Conservation (phyloP, 1,140 invertebrate species). For the Musca vetustissima region DNA sequence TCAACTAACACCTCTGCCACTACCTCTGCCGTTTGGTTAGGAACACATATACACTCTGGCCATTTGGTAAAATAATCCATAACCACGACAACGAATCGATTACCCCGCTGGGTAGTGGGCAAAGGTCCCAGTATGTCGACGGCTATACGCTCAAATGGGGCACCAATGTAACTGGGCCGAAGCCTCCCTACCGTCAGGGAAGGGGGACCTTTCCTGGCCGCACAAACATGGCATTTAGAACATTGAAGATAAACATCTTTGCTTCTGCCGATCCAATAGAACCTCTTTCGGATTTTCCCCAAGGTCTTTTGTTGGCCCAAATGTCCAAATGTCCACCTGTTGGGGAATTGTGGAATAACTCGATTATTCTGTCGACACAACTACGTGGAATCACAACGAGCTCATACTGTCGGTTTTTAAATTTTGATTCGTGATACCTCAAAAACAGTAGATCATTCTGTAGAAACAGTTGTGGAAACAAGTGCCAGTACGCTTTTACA, state of each 20-base stretch:
- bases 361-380: not conserved
- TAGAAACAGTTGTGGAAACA: not conserved
- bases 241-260: constrained; percentile 35
- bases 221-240: constrained; percentile 34
- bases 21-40: constrained; percentile 51
- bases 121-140: constrained; percentile 54
- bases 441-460: not conserved
- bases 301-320: constrained; percentile 32
- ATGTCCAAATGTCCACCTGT: constrained; percentile 33
- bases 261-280: constrained; percentile 37
- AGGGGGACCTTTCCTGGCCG: constrained; percentile 33
- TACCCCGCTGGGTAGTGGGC: constrained; percentile 31
- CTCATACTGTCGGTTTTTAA: not conserved
- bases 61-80: constrained; percentile 56
- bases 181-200: constrained; percentile 28
- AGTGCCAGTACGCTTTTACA: not conserved
- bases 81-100: constrained; percentile 52
- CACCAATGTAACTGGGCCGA: constrained; percentile 19
- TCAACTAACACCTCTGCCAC: constrained; percentile 48
- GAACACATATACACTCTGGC: constrained; percentile 46
- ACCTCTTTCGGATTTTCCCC: constrained; percentile 24
- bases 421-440: not conserved
- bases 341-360: constrained; percentile 26
- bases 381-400: not conserved
- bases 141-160: constrained; percentile 38